Base-by-base conservation (phyloP, 2,113 vertebrate genomes). In the Riparia riparia region DNA sequence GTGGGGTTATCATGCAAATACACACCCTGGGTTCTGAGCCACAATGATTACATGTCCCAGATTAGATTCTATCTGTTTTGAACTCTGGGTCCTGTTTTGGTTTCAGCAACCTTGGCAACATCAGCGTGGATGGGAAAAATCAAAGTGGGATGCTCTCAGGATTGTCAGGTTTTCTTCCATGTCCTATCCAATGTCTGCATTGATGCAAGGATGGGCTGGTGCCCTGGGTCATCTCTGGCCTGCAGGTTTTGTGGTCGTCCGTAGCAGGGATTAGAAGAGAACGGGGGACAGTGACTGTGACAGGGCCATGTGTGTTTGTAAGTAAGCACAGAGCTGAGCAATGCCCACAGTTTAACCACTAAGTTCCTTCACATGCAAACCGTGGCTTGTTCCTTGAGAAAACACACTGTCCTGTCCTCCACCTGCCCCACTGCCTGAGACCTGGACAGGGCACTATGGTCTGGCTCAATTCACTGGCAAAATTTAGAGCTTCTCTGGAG, bases 211-310 rank as follows among this genome's bases (percentile, higher is more conserved):
- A 19, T 60, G 49, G 17, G 41, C 68, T 64, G 49, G 32, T n/a
- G 19, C 25, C 16, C 37, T 45, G 41, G 51, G 21, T 61, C 25
- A 10, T 20, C 63, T 50, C 34, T 69, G 65, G 41, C 34, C 17
- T 57, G 26, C 2, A 4, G 17, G 10, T 66, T 65, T 32, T 0
- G 0, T 11, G 7, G 34, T 14, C 51, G n/a, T 51, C 45, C 41
- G 58, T 63, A 16, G 57, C 2, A 5, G 41, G 32, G 42, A 19
- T 82, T 63, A n/a, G 51, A 37, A 53, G 61, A 74, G 53, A 34
- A 41, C 0, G 4, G 12, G 26, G 12, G 20, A 34, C 1, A 4
- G 12, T 0, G 7, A 51, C 14, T 6, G 1, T 47, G 56, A 12
- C 2, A 0, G 25, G 9, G 16, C 4, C 0, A 0, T 1, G 2